phyloP scores from a whole-genome alignment of 2,113 vertebrate genomes.

The Phrynocephalus versicolor region DNA sequence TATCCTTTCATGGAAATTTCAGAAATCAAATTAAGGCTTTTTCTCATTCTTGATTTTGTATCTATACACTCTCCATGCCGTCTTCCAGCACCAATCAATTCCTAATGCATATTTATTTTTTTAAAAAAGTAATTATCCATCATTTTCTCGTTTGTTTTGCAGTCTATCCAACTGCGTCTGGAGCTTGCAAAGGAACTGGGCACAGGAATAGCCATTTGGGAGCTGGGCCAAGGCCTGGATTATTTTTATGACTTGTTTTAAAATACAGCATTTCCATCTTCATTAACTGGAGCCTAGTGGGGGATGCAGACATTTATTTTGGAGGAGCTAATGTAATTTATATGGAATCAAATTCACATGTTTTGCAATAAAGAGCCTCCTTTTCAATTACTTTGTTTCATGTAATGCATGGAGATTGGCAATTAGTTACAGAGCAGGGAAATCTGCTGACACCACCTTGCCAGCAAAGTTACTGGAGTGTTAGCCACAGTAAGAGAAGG shows the following conservation, averaged over 20 bases:
- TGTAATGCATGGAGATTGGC: conserved; percentile 17
- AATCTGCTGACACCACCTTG: neutral
- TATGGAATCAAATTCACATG: conserved; percentile 24
- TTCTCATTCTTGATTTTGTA: neutral
- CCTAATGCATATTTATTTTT: conserved; percentile 1
- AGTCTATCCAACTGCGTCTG: conserved; percentile 89
- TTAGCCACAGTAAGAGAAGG: neutral
- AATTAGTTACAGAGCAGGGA: conserved; percentile 9
- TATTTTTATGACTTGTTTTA: conserved; percentile 98
- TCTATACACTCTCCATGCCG: neutral
- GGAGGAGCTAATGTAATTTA: conserved; percentile 47
- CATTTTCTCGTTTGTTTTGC: conserved; percentile 48
- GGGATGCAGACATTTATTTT: neutral
- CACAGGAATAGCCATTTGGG: conserved; percentile 95
- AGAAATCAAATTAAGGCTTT: conserved; percentile 19
- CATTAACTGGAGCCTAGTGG: conserved; percentile 21
- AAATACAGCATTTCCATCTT: conserved; percentile 51
- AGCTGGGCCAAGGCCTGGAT: conserved; percentile 97
- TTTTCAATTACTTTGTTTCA: conserved; percentile 39
- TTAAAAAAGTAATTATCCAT: conserved; percentile 26
- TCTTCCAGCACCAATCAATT: neutral
- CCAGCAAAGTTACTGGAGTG: neutral
- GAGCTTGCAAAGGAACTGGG: conserved; percentile 89
- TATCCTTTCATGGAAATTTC: neutral
- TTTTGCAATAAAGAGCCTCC: conserved; percentile 60